These are phyloP conservation scores for Leptocoma aspasia DNA, from an alignment of 2,113 vertebrate species.

Conservation along the genomic window DNA sequence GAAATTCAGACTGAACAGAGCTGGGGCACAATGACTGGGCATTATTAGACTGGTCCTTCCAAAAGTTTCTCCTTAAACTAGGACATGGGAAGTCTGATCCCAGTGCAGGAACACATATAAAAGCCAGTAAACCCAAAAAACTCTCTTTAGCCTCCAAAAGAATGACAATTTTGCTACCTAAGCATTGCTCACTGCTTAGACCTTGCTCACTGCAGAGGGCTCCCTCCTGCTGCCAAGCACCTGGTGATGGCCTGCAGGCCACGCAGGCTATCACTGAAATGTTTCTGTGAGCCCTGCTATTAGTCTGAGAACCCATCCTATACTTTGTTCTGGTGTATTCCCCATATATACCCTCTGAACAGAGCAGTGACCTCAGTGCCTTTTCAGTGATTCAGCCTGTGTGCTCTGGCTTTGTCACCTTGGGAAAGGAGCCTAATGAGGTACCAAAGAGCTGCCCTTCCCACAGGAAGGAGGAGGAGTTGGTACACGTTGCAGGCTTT, in stretches of 20 bases:
- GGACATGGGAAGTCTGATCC: not conserved
- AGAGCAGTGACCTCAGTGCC: not conserved
- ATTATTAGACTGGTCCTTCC: not conserved
- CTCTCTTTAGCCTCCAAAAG: not conserved
- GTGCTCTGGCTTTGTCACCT: not conserved
- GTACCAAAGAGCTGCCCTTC: not conserved
- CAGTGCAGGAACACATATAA: not conserved
- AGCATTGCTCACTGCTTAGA: not conserved
- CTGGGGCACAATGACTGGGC: not conserved
- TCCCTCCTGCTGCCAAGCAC: not conserved
- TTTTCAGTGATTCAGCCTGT: not conserved
- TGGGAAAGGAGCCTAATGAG: not conserved
- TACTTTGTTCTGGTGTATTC: not conserved
- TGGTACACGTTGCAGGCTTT: not conserved
- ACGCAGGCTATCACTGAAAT: not conserved
- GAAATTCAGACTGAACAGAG: not conserved
- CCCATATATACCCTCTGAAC: rapidly evolving
- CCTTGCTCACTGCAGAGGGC: not conserved
- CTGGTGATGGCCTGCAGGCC: not conserved
- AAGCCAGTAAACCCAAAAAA: not conserved
- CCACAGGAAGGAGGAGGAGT: not conserved
- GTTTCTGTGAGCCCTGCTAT: not conserved
- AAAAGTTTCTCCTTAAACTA: not conserved
- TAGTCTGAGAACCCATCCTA: not conserved
- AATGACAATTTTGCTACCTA: not conserved